Percentiles rank a stretch among this genome's conserved stretches.
Conservation (phyloP, 2,888 invertebrate genomes). For the Oscheius sp. region DNA sequence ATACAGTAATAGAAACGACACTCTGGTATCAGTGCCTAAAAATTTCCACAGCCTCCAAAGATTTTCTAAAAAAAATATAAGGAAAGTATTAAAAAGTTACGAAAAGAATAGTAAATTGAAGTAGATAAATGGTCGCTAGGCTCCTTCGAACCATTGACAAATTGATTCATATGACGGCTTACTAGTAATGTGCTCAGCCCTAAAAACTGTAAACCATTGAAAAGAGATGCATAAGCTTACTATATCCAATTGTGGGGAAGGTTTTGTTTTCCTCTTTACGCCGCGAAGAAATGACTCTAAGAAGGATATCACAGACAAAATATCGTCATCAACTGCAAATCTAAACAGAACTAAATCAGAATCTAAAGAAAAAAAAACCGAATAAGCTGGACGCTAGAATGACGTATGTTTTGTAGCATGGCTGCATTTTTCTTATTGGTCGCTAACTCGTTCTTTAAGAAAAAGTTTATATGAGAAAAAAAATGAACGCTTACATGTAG, state of each 20-base stretch:
- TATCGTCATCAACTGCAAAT: conserved; percentile 28
- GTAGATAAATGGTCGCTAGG: conserved; percentile 7
- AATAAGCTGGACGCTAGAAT: conserved; percentile 20
- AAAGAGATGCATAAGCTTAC: background rate
- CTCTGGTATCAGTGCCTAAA: conserved; percentile 14
- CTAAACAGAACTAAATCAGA: conserved; percentile 7
- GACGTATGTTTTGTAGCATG: background rate
- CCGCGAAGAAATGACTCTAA: conserved; percentile 2
- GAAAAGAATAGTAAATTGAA: conserved; percentile 24
- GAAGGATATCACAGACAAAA: conserved; percentile 18
- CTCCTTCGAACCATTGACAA: background rate
- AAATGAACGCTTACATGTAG: conserved; percentile 9
- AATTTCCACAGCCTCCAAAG: background rate
- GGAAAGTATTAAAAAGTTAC: background rate
- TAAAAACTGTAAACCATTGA: background rate
- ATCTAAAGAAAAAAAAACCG: no score
- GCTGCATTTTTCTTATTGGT: background rate
- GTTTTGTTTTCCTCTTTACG: background rate
- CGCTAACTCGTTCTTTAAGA: conserved; percentile 1
- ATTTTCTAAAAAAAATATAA: conserved; percentile 12
- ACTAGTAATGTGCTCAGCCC: background rate
- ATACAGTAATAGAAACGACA: conserved; percentile 9
- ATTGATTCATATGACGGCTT: background rate
- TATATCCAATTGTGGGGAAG: background rate
- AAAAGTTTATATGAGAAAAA: no score